Evolutionary conservation across 2,113 vertebrate species (phyloP), one percentile per base, ranked within the genome.

Genomic region (Hippocampus mohnikei): DNA sequence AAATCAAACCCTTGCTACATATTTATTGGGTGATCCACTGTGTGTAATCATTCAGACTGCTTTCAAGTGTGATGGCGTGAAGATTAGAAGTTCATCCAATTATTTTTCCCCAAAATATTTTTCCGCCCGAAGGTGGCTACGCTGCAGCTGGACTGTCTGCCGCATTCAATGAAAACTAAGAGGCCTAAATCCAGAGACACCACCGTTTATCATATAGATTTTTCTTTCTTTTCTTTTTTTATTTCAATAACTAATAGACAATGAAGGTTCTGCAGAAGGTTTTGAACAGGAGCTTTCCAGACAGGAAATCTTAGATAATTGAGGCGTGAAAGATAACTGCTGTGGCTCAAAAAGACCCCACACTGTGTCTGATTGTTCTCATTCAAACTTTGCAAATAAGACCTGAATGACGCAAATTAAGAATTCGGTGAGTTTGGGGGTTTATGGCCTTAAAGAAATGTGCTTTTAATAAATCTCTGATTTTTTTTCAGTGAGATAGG

Each of bases 71-170:
- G 8, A 56, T 73, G 71, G 60, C 68, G 67, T 75, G 67, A 71
- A 84, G 81, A 84, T 82, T 77, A 83, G 53, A 55, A 53, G 75
- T 70, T 89, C 59, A 89, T 89, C 83, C 81, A 82, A 85, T 89
- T 84, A 84, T 69, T 61, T 59, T 33, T 69, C 44, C 72, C 85
- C 65, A 81, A 79, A 77, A 79, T 82, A 6, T 37, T 4, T 37
- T 37, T 37, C 33, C 33, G 5, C 33, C 33, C 5, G 0, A 37
- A 37, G 33, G n/a, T 27, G 7, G 58, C 67, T 46, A n/a, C 79
- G 69, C 61, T 70, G 74, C 67, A 9, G 50, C 63, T 64, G 40
- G 56, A 64, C 63, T 44, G n/a, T 66, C 66, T 73, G 65, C 56
- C 10, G 7, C 69, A 77, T 65, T 66, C 70, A 64, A 23, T 79